phyloP scores from a whole-genome alignment of 1,140 invertebrate genomes.

The Drosophila teissieri region DNA sequence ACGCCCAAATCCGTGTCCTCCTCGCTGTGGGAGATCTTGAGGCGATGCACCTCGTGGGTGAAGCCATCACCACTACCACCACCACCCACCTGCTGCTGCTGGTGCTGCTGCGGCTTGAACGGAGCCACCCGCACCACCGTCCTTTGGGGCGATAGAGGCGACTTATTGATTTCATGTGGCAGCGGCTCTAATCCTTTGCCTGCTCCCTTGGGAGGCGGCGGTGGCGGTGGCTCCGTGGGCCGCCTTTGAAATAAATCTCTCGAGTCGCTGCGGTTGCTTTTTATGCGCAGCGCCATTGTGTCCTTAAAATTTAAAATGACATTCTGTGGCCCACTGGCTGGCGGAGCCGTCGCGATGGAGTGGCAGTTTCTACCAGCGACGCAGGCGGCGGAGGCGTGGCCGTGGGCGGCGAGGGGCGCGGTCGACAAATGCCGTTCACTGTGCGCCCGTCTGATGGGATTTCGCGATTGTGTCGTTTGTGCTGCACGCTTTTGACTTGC shows the following conservation, averaged over 20 bases:
- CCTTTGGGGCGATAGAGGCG: slow-evolving; percentile 40
- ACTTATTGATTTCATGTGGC: slow-evolving; percentile 61
- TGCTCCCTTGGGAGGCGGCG: slow-evolving; percentile 64
- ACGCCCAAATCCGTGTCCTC: slow-evolving; percentile 30
- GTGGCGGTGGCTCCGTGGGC: slow-evolving; percentile 84
- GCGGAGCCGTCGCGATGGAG: slow-evolving; percentile 21
- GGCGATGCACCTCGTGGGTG: slow-evolving; percentile 85
- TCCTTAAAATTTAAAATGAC: slow-evolving; percentile 87
- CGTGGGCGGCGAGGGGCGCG: slow-evolving; percentile 26
- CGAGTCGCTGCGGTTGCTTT: slow-evolving; percentile 86
- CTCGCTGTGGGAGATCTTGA: slow-evolving; percentile 86
- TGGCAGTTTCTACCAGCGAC: slow-evolving; percentile 23
- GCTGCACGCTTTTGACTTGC: slow-evolving; percentile 76
- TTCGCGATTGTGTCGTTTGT: slow-evolving; percentile 84
- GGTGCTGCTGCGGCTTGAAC: slow-evolving; percentile 54
- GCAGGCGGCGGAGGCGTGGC: background rate
- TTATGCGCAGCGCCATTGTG: slow-evolving; percentile 91
- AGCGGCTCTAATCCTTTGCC: slow-evolving; percentile 65
- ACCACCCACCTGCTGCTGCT: slow-evolving; percentile 46
- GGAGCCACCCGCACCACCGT: slow-evolving; percentile 82
- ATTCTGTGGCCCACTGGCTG: slow-evolving; percentile 66
- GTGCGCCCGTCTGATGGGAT: slow-evolving; percentile 84
- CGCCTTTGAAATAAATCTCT: slow-evolving; percentile 86
- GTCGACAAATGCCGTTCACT: slow-evolving; percentile 82
- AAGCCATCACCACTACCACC: slow-evolving; percentile 19